Base-by-base conservation (phyloP, 2,113 vertebrate species). In the Trichechus manatus region DNA sequence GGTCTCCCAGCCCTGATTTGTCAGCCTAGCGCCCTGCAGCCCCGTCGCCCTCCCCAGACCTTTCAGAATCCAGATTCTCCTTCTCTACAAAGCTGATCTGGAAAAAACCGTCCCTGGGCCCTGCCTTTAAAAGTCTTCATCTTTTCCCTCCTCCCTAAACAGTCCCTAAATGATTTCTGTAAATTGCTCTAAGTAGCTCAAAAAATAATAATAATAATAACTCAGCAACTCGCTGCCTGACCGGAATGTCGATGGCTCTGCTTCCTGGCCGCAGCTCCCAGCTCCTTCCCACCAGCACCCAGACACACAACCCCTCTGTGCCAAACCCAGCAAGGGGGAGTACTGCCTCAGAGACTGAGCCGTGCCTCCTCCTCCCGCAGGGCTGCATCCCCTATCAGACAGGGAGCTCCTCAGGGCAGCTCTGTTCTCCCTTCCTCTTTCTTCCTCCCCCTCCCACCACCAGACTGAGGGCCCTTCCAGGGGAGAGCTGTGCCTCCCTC, bases 151-250 rank as follows among this genome's bases (percentile, higher is more conserved):
- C 94, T 96, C 89, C 97, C 97, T 13, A 29, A 95, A 97, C 70
- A 87, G 98, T 97, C 97, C 97, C 97, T 97, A 96, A 0, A 85
- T 98, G 98, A 98, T 98, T 98, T 98, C 98, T 98, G 97, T 98
- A 98, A 98, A 99, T 98, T 98, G 98, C 97, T 98, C 97, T 97
- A 97, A 98, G 98, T 98, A 98, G 97, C 97, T 98, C 81, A 86
- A 1, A 47, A 15, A 92, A 97, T 97, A 98, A 98, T 70, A 98
- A 98, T 93, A 97, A 97, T 94, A 98, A 97, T 96, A 98, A 98
- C 89, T 95, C 94, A 96, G 91, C 22, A 3, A 42, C 70, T 31
- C 88, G 29, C 86, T 96, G 93, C 94, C 97, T 97, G 97, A 97
- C 96, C 66, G 0, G 96, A 96, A 97, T 97, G 93, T 27, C 25